Evolutionary conservation across 2,888 invertebrate genomes (phyloP), one percentile per base, ranked within the genome.

Genomic region (Caradrina kadenii): DNA sequence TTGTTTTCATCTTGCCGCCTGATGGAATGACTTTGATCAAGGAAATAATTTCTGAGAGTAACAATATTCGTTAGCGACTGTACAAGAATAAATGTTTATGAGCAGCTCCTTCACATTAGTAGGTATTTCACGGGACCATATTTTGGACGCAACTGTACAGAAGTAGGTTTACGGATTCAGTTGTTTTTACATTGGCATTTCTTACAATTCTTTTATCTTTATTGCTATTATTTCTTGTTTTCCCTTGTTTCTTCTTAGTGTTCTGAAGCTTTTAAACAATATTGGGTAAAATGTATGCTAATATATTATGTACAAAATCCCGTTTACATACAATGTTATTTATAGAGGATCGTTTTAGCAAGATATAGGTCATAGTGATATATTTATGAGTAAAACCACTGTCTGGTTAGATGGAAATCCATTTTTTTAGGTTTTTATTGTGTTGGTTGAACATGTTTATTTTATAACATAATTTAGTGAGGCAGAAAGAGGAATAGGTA

Each of bases 71-170:
- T 74, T 63, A 61, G 66, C 63, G 80, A 85, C 79, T 84, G 88
- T 88, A 87, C 86, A 52, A 67, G 69, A 78, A 83, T 84, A 79
- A 81, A 84, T 81, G 81, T 83, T 81, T 82, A 83, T 80, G 80
- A 82, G 70, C 60, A 59, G 71, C 72, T 80, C 78, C 76, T 86
- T 83, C 74, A 70, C 79, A 79, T 80, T 75, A 79, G 69, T 75
- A 81, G 55, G 56, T 75, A 69, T 71, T 76, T 72, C 71, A 78
- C 53, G 63, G 67, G 65, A 49, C 59, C 69, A 71, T 75, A 67
- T 70, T 66, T 81, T 82, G 68, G 59, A 69, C 67, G 65, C 64
- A 59, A 79, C 58, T 70, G 79, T 74, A 81, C 69, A 31, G 35
- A 66, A 67, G 77, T 60, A 69, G 52, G 55, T 67, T 70, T 50